Base-by-base conservation (phyloP, 2,797 vertebrate genomes). In the Trachurus trachurus region DNA sequence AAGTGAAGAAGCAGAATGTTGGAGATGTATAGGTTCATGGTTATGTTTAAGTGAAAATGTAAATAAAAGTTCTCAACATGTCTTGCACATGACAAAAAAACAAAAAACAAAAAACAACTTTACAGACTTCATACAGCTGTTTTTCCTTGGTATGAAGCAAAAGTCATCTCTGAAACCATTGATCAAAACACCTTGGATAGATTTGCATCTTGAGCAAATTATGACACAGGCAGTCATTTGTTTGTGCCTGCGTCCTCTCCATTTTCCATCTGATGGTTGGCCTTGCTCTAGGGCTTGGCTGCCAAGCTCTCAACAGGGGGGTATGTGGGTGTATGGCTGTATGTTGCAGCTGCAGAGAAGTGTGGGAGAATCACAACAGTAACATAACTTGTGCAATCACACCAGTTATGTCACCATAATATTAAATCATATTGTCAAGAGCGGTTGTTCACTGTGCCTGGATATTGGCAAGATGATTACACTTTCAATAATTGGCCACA, bases 261-360 rank as follows among this genome's bases (percentile, higher is more conserved):
- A 60, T 7, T 71, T 42, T 69, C 74, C 60, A 47, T 78, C 45
- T 76, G 69, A 72, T 59, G 26, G 40, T 71, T 82, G 78, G 61
- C 62, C 1, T 78, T 67, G 34, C 52, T 74, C 40, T 34, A 63
- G 64, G 29, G 11, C 22, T 74, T 67, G 40, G 66, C 67, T 74
- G 76, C 85, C 83, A 86, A 80, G n/a, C 40, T 76, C 77, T 82
- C 71, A 66, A 42, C 31, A 19, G 4, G 49, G 82, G 65, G 63
- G 62, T 63, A 70, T 5, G 62, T 84, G 81, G 81, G 69, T 77
- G 83, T 80, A 65, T 71, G 81, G 63, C 67, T 88, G 42, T 17
- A 59, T 53, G 78, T 81, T 83, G 69, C 90, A 93, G 87, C 88
- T 93, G 91, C 80, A 71, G 52, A 61, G 11, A 42, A 76, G 66